These are phyloP conservation scores for Tadarida brasiliensis DNA, from an alignment of 2,797 vertebrate genomes.

Conservation along the genomic window DNA sequence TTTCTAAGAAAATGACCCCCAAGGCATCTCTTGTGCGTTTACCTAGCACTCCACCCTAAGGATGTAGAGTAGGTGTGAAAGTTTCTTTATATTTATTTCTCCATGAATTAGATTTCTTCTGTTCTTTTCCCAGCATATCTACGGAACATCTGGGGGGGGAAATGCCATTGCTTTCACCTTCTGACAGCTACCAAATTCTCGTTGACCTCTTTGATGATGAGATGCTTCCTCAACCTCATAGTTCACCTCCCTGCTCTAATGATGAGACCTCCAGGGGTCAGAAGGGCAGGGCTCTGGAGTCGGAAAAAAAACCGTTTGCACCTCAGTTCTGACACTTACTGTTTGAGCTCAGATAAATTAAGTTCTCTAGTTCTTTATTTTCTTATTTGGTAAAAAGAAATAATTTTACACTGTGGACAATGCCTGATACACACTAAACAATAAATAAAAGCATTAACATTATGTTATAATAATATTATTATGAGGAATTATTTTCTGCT, in stretches of 20 bases:
- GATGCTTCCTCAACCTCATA: background rate
- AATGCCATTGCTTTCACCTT: background rate
- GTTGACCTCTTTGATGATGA: background rate
- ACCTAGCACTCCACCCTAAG: too few relatives aligned
- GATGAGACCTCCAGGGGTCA: background rate
- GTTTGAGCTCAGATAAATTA: background rate
- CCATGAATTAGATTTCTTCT: background rate
- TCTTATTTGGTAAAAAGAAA: background rate
- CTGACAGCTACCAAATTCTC: background rate
- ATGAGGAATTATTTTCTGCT: background rate
- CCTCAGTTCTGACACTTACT: background rate
- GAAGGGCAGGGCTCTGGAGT: background rate
- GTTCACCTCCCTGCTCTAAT: background rate
- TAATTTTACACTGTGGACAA: background rate
- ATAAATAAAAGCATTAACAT: background rate
- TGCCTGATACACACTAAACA: background rate
- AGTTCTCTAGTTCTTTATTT: background rate
- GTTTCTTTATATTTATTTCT: background rate
- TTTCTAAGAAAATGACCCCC: background rate
- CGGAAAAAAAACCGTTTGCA: background rate
- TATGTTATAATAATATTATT: background rate
- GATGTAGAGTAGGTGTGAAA: background rate
- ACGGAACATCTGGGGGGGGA: background rate
- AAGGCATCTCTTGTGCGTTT: background rate
- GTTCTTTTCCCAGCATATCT: background rate